Percentiles rank a stretch among this genome's conserved stretches.
phyloP scores from a whole-genome alignment of 2,113 vertebrate genomes.

The Phrynosoma platyrhinos region DNA sequence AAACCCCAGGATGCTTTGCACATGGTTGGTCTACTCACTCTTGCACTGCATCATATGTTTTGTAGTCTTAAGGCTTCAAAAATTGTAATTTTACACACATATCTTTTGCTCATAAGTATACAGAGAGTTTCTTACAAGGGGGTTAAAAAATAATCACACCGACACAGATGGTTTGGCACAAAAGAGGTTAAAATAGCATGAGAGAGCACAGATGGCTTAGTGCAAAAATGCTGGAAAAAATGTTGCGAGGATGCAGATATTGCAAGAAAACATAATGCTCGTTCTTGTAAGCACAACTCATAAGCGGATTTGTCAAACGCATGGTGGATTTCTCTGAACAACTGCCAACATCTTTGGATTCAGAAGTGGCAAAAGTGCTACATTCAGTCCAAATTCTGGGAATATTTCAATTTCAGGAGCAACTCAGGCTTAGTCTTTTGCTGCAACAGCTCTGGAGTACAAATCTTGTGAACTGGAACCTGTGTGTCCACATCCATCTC shows the following conservation, averaged over 20 bases:
- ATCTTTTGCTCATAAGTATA: not conserved
- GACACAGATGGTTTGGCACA: conserved; percentile 24
- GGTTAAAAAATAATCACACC: conserved; percentile 12
- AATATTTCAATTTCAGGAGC: not conserved
- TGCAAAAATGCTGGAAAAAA: conserved; percentile 21
- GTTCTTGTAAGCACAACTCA: conserved; percentile 3
- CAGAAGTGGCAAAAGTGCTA: not conserved
- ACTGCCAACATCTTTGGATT: conserved; percentile 17
- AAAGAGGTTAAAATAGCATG: conserved; percentile 34
- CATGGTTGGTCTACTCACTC: not conserved
- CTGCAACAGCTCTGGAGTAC: not conserved
- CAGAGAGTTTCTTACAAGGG: not conserved
- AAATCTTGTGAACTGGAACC: not conserved
- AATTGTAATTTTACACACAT: not conserved
- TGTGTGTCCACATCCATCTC: not conserved
- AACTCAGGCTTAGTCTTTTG: not conserved
- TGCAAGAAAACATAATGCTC: conserved; percentile 29
- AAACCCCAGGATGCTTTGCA: not conserved
- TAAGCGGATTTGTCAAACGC: conserved; percentile 31
- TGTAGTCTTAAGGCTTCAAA: not conserved
- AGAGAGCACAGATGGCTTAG: conserved; percentile 22
- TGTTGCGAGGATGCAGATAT: conserved; percentile 30
- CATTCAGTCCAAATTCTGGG: not conserved
- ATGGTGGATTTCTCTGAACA: conserved; percentile 19
- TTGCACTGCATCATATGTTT: not conserved